Percentiles rank a stretch among this genome's conserved stretches.
phyloP scores from a whole-genome alignment of 2,888 invertebrate species.

The Microchrysa polita region DNA sequence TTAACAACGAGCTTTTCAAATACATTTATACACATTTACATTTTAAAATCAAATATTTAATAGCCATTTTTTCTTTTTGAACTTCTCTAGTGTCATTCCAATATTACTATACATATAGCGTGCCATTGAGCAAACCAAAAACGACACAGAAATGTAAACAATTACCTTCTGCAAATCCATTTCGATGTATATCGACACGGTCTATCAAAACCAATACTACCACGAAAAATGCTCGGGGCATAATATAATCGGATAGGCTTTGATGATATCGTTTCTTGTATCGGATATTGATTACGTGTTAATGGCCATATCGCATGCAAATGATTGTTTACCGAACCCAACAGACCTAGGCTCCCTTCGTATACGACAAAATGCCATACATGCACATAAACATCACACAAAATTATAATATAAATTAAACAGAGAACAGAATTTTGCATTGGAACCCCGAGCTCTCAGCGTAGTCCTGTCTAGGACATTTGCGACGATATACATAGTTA shows the following conservation, averaged over 20 bases:
- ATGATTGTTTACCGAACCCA: constrained; percentile 46
- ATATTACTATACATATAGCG: neutral
- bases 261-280: constrained; percentile 43
- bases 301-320: constrained; percentile 49
- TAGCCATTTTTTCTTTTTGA: neutral
- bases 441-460: too few relatives aligned
- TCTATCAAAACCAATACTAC: constrained; percentile 13
- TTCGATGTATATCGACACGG: neutral
- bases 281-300: constrained; percentile 49
- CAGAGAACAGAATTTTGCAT: constrained; percentile 1
- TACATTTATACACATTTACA: too few relatives aligned
- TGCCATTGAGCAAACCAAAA: neutral
- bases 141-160: neutral
- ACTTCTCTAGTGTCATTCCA: neutral
- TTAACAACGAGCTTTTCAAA: too few relatives aligned
- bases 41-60: neutral
- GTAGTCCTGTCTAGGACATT: too few relatives aligned
- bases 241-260: constrained; percentile 39
- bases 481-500: too few relatives aligned
- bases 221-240: constrained; percentile 13
- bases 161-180: neutral
- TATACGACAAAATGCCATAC: neutral
- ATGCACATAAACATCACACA: neutral
- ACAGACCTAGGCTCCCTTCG: neutral
- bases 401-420: constrained; percentile 30